A percentile compares a stretch with the other conserved stretches of the same genome.
These are phyloP conservation scores for Myrmecophaga tridactyla DNA, from an alignment of 2,113 vertebrate species.

Conservation along the genomic window DNA sequence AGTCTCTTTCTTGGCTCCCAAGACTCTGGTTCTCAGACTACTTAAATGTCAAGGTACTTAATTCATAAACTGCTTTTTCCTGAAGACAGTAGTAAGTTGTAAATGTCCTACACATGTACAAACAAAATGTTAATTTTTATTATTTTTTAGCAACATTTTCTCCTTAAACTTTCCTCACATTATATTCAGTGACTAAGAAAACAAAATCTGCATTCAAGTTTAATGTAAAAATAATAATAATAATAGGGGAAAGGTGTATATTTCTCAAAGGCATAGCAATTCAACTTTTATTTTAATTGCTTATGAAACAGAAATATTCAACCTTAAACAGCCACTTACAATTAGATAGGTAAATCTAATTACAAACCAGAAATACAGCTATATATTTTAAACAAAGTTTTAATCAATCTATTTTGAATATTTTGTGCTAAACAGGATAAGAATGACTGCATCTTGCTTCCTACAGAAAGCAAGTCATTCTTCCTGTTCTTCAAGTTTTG, in stretches of 20 bases:
- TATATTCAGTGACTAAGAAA: constrained; percentile 41
- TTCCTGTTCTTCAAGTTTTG: constrained; percentile 23
- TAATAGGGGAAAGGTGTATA: not conserved
- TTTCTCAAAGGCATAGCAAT: constrained; percentile 27
- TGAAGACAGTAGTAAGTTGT: constrained; percentile 11
- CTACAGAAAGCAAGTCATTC: not conserved
- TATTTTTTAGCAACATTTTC: constrained; percentile 53
- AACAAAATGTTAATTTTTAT: constrained; percentile 43
- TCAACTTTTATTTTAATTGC: not conserved
- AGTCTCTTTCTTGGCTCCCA: not conserved
- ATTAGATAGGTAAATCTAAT: not conserved
- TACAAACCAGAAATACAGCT: not conserved
- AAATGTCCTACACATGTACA: not conserved
- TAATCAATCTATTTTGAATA: not conserved
- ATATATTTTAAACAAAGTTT: not conserved
- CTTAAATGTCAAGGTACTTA: constrained; percentile 53
- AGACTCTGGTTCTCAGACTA: constrained; percentile 26
- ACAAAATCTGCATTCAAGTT: constrained; percentile 43
- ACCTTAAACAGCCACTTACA: not conserved
- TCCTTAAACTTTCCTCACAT: constrained; percentile 63
- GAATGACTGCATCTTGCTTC: not conserved
- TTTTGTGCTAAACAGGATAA: not conserved
- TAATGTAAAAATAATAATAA: not conserved
- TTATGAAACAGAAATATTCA: constrained; percentile 28
- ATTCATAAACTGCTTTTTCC: constrained; percentile 59